These are phyloP conservation scores for Berghia stephanieae DNA, from an alignment of 1,140 invertebrate genomes.

Conservation along the genomic window DNA sequence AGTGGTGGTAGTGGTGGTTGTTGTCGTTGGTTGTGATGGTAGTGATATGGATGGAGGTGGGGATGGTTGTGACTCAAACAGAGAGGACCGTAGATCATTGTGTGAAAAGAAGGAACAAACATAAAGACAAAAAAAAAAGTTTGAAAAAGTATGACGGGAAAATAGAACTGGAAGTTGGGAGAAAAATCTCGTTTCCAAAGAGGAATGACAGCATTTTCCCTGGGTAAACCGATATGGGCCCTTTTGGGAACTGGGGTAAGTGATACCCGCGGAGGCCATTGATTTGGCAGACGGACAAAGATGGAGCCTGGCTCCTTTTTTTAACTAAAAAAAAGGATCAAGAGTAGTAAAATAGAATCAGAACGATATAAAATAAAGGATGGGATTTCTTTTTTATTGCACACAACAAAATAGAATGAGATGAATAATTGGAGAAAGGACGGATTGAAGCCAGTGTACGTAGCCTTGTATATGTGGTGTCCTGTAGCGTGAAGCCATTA, in stretches of 20 bases:
- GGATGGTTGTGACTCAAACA: background rate
- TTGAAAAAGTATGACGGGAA: background rate
- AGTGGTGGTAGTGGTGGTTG: no score
- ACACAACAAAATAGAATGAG: no score
- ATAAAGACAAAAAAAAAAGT: conserved; percentile 6
- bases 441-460: no score
- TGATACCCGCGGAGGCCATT: background rate
- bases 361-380: no score
- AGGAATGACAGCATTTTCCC: no score
- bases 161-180: background rate
- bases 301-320: no score
- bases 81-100: background rate
- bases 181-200: background rate
- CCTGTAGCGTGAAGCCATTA: background rate
- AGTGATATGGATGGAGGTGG: background rate
- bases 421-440: no score
- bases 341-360: no score
- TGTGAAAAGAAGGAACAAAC: background rate
- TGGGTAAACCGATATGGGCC: background rate
- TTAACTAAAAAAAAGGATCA: no score
- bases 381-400: no score
- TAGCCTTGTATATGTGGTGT: background rate
- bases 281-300: background rate
- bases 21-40: no score
- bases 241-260: background rate